These are phyloP conservation scores for Tragelaphus buxtoni DNA, from an alignment of 2,113 vertebrate genomes.

Conservation along the genomic window DNA sequence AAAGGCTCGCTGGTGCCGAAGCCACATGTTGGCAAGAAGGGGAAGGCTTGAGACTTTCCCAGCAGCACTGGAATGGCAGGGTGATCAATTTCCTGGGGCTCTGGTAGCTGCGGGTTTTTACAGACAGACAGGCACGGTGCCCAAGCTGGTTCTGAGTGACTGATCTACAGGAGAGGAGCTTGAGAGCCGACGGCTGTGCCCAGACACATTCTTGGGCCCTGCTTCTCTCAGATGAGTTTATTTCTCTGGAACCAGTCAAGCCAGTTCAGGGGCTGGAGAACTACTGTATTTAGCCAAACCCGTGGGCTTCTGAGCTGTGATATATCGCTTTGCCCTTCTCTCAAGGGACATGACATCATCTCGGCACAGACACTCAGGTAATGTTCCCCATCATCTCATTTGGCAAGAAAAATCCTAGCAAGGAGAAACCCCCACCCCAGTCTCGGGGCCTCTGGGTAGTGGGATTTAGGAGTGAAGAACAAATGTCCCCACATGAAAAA, in stretches of 20 bases:
- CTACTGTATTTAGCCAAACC: background rate
- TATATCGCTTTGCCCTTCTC: background rate
- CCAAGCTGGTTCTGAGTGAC: background rate
- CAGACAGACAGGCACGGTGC: background rate
- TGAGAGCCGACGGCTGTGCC: background rate
- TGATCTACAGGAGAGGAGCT: background rate
- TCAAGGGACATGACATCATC: background rate
- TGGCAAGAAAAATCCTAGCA: background rate
- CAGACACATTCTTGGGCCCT: background rate
- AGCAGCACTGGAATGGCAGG: background rate
- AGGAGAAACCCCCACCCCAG: background rate
- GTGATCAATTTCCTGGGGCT: rapidly evolving
- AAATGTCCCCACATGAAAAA: background rate
- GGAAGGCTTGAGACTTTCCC: background rate
- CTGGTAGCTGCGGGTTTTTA: background rate
- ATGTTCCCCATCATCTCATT: background rate
- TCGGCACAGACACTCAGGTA: background rate
- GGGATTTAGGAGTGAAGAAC: background rate
- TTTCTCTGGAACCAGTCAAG: background rate
- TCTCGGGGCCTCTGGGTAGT: background rate
- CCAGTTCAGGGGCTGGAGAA: background rate
- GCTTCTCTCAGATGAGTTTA: background rate
- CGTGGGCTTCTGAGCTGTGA: background rate
- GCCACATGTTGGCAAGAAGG: background rate
- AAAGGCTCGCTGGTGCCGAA: background rate